Evolutionary conservation across 1,140 invertebrate genomes (phyloP), one percentile per base, ranked within the genome.

Genomic region (Teleogryllus occipitalis): DNA sequence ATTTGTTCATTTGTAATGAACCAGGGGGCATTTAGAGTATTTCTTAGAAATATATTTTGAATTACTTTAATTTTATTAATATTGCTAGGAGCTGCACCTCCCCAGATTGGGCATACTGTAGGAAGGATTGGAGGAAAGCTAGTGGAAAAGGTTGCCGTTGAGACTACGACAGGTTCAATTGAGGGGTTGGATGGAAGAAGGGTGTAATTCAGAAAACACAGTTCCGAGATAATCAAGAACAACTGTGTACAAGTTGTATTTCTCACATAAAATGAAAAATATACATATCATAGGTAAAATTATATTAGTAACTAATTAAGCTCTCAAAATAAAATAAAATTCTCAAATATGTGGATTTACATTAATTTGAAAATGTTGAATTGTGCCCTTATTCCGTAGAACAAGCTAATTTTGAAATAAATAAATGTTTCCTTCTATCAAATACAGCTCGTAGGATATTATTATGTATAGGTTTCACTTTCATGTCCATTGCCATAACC

Each of bases 101-200:
- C n/a, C n/a, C n/a, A n/a, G n/a, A n/a, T n/a, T n/a, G n/a, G n/a
- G n/a, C n/a, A n/a, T n/a, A n/a, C n/a, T n/a, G n/a, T n/a, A n/a
- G n/a, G n/a, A n/a, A n/a, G n/a, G n/a, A n/a, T n/a, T n/a, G n/a
- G 27, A 39, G 27, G 27, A 39, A 5, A 39, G 27, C 27, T 39
- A 39, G 27, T 39, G 27, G 27, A 1, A 39, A 39, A n/a, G n/a
- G n/a, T n/a, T n/a, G n/a, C 27, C 1, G 27, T 39, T 39, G 27
- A 39, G 27, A 2, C 27, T 39, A 39, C 27, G 27, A 39, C 27
- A 39, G n/a, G n/a, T n/a, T n/a, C n/a, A n/a, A n/a, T 72, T 72
- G 65, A 72, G 65, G 65, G 65, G 65, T 72, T 72, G 65, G 65
- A 14, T 72, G 65, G 65, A 15, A 72, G 65, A 72, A 72, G 65